These are phyloP conservation scores for Progne subis DNA, from an alignment of 2,113 vertebrate species.

Conservation along the genomic window DNA sequence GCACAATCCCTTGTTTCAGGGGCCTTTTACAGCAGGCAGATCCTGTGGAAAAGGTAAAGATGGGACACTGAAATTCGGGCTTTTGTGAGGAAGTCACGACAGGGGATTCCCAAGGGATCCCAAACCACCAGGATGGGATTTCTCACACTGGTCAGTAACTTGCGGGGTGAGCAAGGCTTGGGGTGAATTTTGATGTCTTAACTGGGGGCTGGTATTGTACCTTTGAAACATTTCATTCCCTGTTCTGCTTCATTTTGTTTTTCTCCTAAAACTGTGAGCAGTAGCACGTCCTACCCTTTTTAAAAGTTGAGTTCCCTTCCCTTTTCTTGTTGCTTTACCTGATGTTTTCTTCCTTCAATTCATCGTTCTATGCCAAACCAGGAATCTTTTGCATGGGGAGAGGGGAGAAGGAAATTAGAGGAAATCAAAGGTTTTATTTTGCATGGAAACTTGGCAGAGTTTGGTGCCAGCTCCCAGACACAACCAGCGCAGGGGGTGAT, in stretches of 20 bases:
- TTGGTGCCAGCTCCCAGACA: slow-evolving; percentile 41
- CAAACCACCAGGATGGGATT: neutral
- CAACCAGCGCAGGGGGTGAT: neutral
- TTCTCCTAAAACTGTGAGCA: neutral
- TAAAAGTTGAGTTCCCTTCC: neutral
- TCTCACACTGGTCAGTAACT: neutral
- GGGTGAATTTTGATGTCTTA: neutral
- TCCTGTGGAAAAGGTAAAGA: neutral
- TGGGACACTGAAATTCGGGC: neutral
- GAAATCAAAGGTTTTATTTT: slow-evolving; percentile 58
- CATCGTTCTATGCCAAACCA: neutral
- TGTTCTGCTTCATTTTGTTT: slow-evolving; percentile 24
- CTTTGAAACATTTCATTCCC: neutral
- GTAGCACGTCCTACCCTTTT: slow-evolving; percentile 1
- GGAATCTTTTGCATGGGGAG: neutral
- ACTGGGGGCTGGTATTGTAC: neutral
- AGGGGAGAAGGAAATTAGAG: neutral
- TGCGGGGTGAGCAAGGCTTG: neutral
- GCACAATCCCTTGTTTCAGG: neutral
- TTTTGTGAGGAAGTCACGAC: neutral
- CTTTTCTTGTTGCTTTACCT: neutral
- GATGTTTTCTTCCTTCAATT: slow-evolving; percentile 10
- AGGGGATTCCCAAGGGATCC: neutral
- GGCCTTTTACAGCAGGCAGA: neutral
- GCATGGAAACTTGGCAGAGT: slow-evolving; percentile 55